Base-by-base conservation (phyloP, 2,888 invertebrate species). In the Linnaemya tessellans region DNA sequence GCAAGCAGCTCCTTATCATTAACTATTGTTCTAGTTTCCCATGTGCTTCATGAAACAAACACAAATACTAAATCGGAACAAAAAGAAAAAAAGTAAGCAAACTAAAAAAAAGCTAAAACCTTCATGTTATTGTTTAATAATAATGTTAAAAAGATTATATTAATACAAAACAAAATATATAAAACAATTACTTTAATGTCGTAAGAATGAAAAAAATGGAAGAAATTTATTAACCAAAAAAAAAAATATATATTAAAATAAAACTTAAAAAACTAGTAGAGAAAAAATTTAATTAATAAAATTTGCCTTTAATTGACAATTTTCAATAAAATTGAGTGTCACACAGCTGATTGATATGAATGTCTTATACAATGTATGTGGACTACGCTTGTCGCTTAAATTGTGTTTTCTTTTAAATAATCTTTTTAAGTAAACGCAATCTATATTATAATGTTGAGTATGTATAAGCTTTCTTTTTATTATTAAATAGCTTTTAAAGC, bases 21-120 rank as follows among this genome's bases (percentile, higher is more conserved):
- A 80, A 77, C 77, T 43, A 73, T 77, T 84, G 80, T 84, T 81
- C 84, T 78, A 84, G 68, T 80, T 84, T 84, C 46, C 38, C 54
- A 68, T 54, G 51, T 18, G 74, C 79, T 62, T 79, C 56, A 80
- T 71, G 71, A 64, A 80, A 56, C 56, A 73, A 71, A 56, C 43
- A 80, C 79, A 80, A 73, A 49, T 46, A 30, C 18, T 9, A 60
- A 18, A 51, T 58, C 41, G 68, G 38, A 78, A 49, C 15, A 67
- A 35, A 41, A 68, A 9, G 30, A 67, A 65, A 46, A 51, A 38
- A 41, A 49, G 25, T 1, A 30, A 30, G 30, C 5, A 30, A 30
- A 30, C 30, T 30, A 30, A 38, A 54, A 79, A 70, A 60, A 71
- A 80, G 30, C 71, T 65, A 30, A 51, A 80, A 38, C 80, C 71